Base-by-base conservation (phyloP, 2,797 vertebrate species). In the Numenius phaeopus region DNA sequence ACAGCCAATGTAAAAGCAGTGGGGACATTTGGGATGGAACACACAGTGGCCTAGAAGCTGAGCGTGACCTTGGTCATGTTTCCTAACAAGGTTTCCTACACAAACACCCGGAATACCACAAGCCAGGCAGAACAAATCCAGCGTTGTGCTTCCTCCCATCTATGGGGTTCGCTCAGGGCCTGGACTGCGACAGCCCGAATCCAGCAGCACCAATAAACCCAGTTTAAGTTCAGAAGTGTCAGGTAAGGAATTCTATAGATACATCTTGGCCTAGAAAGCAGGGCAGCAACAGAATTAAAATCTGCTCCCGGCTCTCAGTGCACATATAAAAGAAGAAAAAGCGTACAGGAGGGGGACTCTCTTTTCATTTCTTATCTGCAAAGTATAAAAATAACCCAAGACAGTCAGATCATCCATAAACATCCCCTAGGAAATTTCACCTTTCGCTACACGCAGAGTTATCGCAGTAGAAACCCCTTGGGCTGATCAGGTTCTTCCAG, bases 341-440 rank as follows among this genome's bases (percentile, higher is more conserved):
- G 47, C 44, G 19, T 3, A 61, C 39, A 91, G 58, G 29, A 85
- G 65, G 39, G 89, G 23, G 44, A 42, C 52, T 88, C 29, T 9
- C 76, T 77, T 76, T 61, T 76, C 40, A 62, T 85, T 80, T 57
- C 83, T 92, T 66, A 87, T 89, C 93, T 87, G 55, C n/a, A 34
- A 79, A 79, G 66, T 40, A 85, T n/a, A 59, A 93, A 90, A 83
- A 81, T 21, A 95, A 64, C 21, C 44, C 85, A 64, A 75, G 93
- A 72, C 44, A 72, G 71, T 13, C 67, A 87, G 61, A 79, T 96
- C 82, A 78, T 75, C 85, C 94, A 91, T 83, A 95, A 91, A 83
- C 87, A 96, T 59, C 49, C 49, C 79, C 44, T 71, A 29, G 39
- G 14, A 93, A 91, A 22, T 14, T 76, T 90, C 91, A 76, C 18